Base-by-base conservation (phyloP, 2,888 invertebrate genomes). In the Trypoxylon attenuatum region DNA sequence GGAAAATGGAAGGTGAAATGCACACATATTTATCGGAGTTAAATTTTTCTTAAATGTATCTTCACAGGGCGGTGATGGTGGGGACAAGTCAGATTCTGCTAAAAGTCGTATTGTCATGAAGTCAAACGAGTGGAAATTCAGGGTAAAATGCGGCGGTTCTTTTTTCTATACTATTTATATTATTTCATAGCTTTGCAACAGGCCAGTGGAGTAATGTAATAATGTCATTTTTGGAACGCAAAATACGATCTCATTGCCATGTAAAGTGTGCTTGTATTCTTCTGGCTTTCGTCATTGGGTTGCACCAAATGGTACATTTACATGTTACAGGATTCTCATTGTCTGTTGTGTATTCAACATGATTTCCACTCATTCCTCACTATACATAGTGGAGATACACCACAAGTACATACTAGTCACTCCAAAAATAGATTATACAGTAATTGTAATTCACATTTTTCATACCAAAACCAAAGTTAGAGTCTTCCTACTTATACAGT, bases 41-140 rank as follows among this genome's bases (percentile, higher is more conserved):
- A 62, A 61, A 49, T 77, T 80, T 78, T 73, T 79, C 74, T 75
- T 63, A 78, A 65, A 82, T 71, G 71, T 82, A 73, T 79, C 73
- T 86, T 83, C 83, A 60, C 86, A 90, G 89, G 89, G 88, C 79
- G 87, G 87, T 84, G 87, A 88, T 80, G 87, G 86, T 80, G 87
- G 85, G 80, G 89, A 88, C 84, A 89, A 88, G 87, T 87, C 88
- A 84, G 88, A 88, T 81, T 84, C 87, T 81, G 84, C 88, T 84
- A 89, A 88, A 88, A 89, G 87, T 82, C 84, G 78, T 71, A 80
- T 83, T 83, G 79, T 86, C 86, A 89, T 90, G 89, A 90, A 90
- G 88, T 89, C 89, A 82, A 90, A 90, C 89, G 90, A 91, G 85
- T 91, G 91, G 91, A 91, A 91, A 89, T 91, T 91, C 89, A 89